Evolutionary conservation across 2,888 invertebrate genomes (phyloP), one percentile per base, ranked within the genome.

Genomic region (Pherbina coryleti): DNA sequence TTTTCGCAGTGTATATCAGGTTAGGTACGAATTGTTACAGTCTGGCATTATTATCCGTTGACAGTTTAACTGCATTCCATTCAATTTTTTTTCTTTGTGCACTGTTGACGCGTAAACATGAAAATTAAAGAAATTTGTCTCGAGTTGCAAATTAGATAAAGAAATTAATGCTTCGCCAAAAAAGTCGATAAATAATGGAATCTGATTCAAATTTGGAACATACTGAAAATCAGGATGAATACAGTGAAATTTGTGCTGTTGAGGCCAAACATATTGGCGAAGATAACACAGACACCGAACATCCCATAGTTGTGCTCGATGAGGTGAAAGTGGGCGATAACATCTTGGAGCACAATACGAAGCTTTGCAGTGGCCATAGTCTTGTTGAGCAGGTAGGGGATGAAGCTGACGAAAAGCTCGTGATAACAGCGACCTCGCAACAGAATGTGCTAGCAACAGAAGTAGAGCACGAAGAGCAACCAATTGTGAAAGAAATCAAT

Each of bases 81-180:
- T 28, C 19, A 14, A 22, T 69, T 25, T 51, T 69, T 70, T 55
- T 25, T 17, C 22, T 53, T 51, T 17, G 5, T 37, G 34, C 37
- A 57, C 5, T 55, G 55, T 66, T 80, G 79, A 79, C 79, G 81
- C 77, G 81, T 79, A 80, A 79, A 81, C 80, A 78, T 57, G 74
- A 11, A 75, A 78, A 76, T 73, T 67, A 37, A 66, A 64, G 74
- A 78, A 77, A 71, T 64, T 69, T 79, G 75, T 67, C 72, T 25
- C 8, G 62, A 67, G 77, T 78, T 66, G 78, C 75, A 77, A 79
- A 82, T 79, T 76, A 76, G 81, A 80, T 76, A 80, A 81, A 79
- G 72, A 74, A 73, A 67, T 64, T 64, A 78, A 76, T 66, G 31
- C 64, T 22, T 64, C 55, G 55, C 74, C 31, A 53, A 22, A 14